Conservation (phyloP, 2,113 vertebrate genomes). For the Thamnaconus septentrionalis region DNA sequence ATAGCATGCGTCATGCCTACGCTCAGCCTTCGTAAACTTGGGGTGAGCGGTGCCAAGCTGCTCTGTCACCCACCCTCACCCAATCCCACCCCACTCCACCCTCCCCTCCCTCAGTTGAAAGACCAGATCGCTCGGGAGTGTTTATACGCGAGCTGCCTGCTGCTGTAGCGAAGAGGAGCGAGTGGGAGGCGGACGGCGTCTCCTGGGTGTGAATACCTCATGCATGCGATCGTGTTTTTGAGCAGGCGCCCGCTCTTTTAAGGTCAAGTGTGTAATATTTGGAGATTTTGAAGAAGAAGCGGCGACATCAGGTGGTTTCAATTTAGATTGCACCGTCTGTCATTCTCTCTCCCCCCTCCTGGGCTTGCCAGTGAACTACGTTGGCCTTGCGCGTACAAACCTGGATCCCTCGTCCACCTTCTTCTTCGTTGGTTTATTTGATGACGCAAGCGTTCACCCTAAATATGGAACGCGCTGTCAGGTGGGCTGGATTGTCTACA, state of each 20-base stretch:
- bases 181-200: slow-evolving; percentile 38
- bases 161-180: slow-evolving; percentile 16
- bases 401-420: no score
- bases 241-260: no score
- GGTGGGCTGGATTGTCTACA: no score
- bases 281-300: background rate
- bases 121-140: slow-evolving; percentile 55
- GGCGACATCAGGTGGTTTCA: no score
- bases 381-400: no score
- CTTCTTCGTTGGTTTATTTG: no score
- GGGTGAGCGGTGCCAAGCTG: slow-evolving; percentile 47
- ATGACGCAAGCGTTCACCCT: no score
- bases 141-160: slow-evolving; percentile 47
- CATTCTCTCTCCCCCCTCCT: no score
- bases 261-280: background rate
- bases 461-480: no score
- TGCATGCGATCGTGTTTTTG: slow-evolving; percentile 30
- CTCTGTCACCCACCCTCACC: slow-evolving; percentile 31
- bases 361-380: no score
- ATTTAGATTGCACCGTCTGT: no score
- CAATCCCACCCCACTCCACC: background rate
- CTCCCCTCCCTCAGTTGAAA: slow-evolving; percentile 31
- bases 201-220: slow-evolving; percentile 38
- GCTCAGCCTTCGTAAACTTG: slow-evolving; percentile 23
- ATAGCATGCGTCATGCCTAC: slow-evolving; percentile 31